Evolutionary conservation across 30 jellyfish, hydroid and myxozoan genomes (phyloP).

Genomic region (Chironex yamaguchii): DNA sequence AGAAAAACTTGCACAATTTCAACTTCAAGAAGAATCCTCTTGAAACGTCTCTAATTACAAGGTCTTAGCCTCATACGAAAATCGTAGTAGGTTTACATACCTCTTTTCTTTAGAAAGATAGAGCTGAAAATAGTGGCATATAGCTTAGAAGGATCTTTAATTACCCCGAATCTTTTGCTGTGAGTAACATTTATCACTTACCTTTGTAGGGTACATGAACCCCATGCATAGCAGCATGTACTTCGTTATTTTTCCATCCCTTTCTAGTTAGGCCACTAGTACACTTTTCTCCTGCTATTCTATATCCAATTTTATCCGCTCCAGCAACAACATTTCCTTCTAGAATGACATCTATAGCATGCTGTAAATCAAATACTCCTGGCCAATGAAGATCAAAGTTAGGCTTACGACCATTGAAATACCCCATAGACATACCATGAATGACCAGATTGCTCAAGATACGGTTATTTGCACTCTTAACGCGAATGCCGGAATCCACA

Average conservation of each 20-base stretch:
- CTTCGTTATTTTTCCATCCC: slow-evolving; percentile 71
- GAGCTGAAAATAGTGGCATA: no score
- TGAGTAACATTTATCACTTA: background rate
- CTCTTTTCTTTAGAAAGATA: no score
- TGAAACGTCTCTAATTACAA: no score
- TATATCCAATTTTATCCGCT: slow-evolving; percentile 82
- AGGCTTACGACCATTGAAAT: slow-evolving; percentile 62
- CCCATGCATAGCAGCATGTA: slow-evolving; percentile 73
- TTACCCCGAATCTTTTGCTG: no score
- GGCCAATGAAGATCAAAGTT: slow-evolving; percentile 84
- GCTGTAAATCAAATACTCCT: slow-evolving; percentile 81
- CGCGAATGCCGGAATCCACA: slow-evolving; percentile 87
- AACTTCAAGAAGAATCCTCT: no score
- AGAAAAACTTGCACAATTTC: no score
- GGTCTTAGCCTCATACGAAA: no score
- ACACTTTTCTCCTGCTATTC: slow-evolving; percentile 76
- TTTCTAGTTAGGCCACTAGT: slow-evolving; percentile 1
- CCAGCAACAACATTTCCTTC: slow-evolving; percentile 94
- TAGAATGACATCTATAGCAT: slow-evolving; percentile 65
- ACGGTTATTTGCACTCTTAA: slow-evolving; percentile 75
- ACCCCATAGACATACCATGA: slow-evolving; percentile 47
- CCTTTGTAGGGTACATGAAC: slow-evolving; percentile 63
- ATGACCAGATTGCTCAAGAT: slow-evolving; percentile 79
- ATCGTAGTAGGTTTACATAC: no score
- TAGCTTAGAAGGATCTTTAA: no score